Percentiles rank a stretch among this genome's conserved stretches.
phyloP scores from a whole-genome alignment of 2,113 vertebrate species.

The Monopterus albus region DNA sequence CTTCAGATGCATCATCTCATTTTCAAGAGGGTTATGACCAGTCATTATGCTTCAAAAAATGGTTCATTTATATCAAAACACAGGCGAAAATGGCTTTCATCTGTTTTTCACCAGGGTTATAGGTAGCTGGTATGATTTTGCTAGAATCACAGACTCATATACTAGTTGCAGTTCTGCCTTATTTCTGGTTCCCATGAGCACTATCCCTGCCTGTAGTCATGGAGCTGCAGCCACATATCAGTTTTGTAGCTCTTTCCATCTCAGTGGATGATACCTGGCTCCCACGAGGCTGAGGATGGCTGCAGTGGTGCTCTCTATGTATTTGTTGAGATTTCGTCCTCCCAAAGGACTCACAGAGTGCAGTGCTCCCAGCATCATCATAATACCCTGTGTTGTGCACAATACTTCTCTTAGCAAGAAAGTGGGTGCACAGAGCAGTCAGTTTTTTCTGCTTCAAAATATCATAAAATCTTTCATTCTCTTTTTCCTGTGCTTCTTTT shows the following conservation, averaged over 20 bases:
- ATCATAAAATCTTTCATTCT: slow-evolving; percentile 16
- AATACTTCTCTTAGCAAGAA: slow-evolving; percentile 32
- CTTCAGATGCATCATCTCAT: no score
- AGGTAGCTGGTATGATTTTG: slow-evolving; percentile 22
- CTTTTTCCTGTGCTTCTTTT: neutral
- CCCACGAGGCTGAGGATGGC: slow-evolving; percentile 53
- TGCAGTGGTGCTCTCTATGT: slow-evolving; percentile 38
- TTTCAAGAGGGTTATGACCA: no score
- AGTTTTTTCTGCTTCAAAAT: slow-evolving; percentile 10
- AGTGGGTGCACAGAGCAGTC: slow-evolving; percentile 34
- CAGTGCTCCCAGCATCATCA: slow-evolving; percentile 44
- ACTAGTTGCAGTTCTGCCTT: slow-evolving; percentile 25
- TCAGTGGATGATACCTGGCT: slow-evolving; percentile 51
- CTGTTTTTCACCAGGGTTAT: slow-evolving; percentile 25
- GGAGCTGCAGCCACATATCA: slow-evolving; percentile 34
- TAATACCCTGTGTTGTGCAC: slow-evolving; percentile 27
- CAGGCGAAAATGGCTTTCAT: slow-evolving; percentile 9
- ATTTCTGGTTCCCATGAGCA: slow-evolving; percentile 33
- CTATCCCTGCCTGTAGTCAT: slow-evolving; percentile 41
- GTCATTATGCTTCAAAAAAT: no score
- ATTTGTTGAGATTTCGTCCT: slow-evolving; percentile 45
- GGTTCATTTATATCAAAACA: neutral
- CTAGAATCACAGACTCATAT: slow-evolving; percentile 33
- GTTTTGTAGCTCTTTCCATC: slow-evolving; percentile 42
- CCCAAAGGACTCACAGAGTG: slow-evolving; percentile 59